Conservation (phyloP, 2,888 invertebrate species). For the Deilephila porcellus region DNA sequence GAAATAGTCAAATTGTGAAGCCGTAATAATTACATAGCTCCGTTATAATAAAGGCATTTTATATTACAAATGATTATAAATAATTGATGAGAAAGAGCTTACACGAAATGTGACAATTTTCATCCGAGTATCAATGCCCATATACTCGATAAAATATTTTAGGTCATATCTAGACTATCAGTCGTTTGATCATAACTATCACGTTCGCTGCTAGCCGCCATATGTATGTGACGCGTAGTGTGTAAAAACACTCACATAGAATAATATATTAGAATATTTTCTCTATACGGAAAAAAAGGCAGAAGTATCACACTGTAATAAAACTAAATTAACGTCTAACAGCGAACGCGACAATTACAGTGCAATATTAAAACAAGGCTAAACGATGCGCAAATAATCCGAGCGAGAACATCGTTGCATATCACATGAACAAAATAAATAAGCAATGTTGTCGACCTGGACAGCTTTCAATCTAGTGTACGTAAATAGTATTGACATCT, state of each 20-base stretch:
- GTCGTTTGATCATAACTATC: conserved; percentile 10
- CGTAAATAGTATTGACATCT: no score
- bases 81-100: conserved; percentile 27
- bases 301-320: neutral
- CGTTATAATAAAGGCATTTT: conserved; percentile 31
- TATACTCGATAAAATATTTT: conserved; percentile 22
- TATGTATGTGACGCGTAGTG: neutral
- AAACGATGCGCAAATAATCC: conserved; percentile 15
- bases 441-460: neutral
- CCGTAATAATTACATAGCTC: conserved; percentile 27
- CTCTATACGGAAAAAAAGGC: neutral
- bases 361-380: conserved; percentile 20
- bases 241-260: neutral
- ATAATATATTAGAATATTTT: neutral
- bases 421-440: neutral
- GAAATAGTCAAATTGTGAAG: conserved; percentile 28
- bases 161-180: conserved; percentile 21
- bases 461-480: no score
- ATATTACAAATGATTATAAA: conserved; percentile 28
- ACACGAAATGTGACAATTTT: conserved; percentile 16
- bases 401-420: neutral
- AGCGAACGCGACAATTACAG: conserved; percentile 15
- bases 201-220: neutral
- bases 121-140: conserved; percentile 25
- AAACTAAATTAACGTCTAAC: neutral